Percentiles rank a stretch among this genome's conserved stretches.
Conservation (phyloP, 2,888 invertebrate species). For the Synanthedon andrenaeformis region DNA sequence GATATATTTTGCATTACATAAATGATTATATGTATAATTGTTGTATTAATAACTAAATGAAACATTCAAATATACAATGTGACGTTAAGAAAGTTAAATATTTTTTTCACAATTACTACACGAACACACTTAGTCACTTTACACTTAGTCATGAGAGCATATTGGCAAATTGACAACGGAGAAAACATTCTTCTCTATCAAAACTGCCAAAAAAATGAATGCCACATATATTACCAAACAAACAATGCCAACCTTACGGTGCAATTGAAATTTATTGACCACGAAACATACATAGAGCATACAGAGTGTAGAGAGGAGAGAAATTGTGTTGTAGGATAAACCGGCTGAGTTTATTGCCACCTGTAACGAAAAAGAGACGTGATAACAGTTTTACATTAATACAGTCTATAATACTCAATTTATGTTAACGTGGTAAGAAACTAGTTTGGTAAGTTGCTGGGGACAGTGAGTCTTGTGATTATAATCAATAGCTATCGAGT, state of each 20-base stretch:
- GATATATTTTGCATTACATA: too few relatives aligned
- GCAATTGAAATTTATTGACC: slow-evolving; percentile 76
- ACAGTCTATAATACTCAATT: too few relatives aligned
- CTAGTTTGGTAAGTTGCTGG: too few relatives aligned
- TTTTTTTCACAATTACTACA: too few relatives aligned
- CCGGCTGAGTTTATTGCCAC: slow-evolving; percentile 82
- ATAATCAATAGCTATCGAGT: too few relatives aligned
- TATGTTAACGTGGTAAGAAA: too few relatives aligned
- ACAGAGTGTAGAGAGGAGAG: slow-evolving; percentile 78
- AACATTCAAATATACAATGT: too few relatives aligned
- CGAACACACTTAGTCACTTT: too few relatives aligned
- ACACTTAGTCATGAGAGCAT: slow-evolving; percentile 59
- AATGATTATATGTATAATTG: too few relatives aligned
- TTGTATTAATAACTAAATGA: too few relatives aligned
- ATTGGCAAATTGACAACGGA: slow-evolving; percentile 79
- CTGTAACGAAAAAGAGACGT: slow-evolving; percentile 22
- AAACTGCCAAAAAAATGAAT: slow-evolving; percentile 76
- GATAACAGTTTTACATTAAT: background rate
- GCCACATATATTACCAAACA: slow-evolving; percentile 76
- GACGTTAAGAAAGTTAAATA: too few relatives aligned
- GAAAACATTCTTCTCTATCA: slow-evolving; percentile 83
- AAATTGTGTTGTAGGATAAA: slow-evolving; percentile 80
- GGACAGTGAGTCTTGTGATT: too few relatives aligned
- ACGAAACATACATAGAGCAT: slow-evolving; percentile 76
- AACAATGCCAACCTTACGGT: slow-evolving; percentile 76